Percentiles rank a stretch among this genome's conserved stretches.
phyloP scores from a whole-genome alignment of 2,797 vertebrate genomes.

The Gymnothorax reevesii region DNA sequence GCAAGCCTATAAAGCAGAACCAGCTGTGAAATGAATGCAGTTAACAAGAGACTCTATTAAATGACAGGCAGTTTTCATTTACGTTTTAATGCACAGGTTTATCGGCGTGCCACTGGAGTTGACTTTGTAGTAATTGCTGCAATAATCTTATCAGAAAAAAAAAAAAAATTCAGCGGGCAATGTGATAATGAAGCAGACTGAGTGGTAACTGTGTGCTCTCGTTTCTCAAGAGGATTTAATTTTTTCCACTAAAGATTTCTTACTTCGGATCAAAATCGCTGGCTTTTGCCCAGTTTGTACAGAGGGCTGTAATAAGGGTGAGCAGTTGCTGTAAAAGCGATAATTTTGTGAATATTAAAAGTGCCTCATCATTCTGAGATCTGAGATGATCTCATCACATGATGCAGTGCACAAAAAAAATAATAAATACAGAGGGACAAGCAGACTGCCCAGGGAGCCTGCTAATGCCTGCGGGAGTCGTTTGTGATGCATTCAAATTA shows the following conservation, averaged over 20 bases:
- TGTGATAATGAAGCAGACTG: not conserved
- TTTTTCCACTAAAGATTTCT: not conserved
- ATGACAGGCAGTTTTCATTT: not conserved
- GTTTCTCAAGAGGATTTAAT: not conserved
- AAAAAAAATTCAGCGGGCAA: not conserved
- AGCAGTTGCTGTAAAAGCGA: not conserved
- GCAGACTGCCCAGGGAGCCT: not conserved
- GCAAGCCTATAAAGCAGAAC: not conserved
- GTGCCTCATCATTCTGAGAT: not conserved
- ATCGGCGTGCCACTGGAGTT: not conserved
- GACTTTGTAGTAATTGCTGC: not conserved
- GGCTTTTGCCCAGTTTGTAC: not conserved
- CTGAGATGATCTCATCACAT: conserved; percentile 3
- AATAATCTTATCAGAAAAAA: not conserved
- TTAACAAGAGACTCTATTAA: conserved; percentile 4
- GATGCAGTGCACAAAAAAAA: not conserved
- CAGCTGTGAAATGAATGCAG: not conserved
- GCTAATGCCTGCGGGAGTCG: not conserved
- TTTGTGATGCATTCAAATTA: conserved; percentile 37
- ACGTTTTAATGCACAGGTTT: not conserved
- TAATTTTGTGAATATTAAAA: not conserved
- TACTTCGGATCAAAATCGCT: not conserved
- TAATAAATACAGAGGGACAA: not conserved
- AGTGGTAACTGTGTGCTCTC: not conserved
- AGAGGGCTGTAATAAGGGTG: not conserved